phyloP scores from a whole-genome alignment of 2,113 vertebrate genomes.

The Budorcas taxicolor region DNA sequence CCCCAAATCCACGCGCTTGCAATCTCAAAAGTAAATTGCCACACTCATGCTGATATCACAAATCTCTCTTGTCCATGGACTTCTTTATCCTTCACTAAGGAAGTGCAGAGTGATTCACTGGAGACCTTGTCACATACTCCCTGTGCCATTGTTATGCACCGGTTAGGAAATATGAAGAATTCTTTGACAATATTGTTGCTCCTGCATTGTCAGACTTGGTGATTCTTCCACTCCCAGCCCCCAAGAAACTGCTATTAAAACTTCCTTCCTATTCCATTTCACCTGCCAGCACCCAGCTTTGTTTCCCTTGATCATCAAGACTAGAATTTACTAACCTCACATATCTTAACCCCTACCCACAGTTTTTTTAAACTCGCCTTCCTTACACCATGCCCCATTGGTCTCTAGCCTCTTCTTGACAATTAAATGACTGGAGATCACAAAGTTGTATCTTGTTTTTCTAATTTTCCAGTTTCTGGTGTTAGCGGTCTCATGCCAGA shows the following conservation, averaged over 20 bases:
- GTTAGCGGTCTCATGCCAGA: accelerated
- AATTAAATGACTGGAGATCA: neutral
- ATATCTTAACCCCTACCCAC: neutral
- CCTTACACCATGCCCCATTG: neutral
- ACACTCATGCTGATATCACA: neutral
- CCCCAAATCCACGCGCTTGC: neutral
- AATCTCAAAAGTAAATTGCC: neutral
- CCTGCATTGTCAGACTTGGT: accelerated
- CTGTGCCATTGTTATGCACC: neutral
- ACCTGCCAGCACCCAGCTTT: neutral
- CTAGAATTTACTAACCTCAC: neutral
- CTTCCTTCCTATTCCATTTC: neutral
- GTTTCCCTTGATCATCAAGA: accelerated
- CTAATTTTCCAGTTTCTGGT: neutral
- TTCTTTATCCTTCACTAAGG: neutral
- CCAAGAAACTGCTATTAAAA: neutral
- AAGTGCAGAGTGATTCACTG: neutral
- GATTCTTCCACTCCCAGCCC: neutral
- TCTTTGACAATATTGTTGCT: no score
- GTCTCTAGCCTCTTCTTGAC: neutral
- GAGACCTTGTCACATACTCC: neutral
- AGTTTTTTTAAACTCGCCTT: neutral
- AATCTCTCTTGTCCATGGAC: neutral
- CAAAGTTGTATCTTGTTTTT: neutral
- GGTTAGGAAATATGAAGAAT: no score